Evolutionary conservation across 2,113 vertebrate species (phyloP).

Genomic region (Thoracochromis brauschi): DNA sequence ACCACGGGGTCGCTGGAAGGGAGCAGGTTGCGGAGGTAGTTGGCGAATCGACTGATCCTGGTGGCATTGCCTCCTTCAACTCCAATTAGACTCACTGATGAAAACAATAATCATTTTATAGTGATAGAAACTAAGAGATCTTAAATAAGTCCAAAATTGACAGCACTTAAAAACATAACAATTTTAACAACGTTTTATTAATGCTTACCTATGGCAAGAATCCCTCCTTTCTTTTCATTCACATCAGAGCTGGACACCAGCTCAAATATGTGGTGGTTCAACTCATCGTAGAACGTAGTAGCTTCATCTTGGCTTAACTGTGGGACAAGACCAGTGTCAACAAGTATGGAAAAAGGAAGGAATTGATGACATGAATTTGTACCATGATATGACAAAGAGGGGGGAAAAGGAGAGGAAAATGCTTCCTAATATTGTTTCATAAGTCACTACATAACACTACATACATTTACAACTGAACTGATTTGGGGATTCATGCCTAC

Average conservation of each 20-base stretch:
- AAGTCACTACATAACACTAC: too few relatives aligned
- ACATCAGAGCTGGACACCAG: conserved; percentile 98
- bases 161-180: neutral
- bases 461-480: neutral
- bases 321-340: neutral
- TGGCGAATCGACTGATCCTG: conserved; percentile 93
- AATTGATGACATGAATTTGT: neutral
- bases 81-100: conserved; percentile 92
- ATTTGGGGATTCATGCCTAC: neutral
- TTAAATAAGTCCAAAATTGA: neutral
- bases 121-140: neutral
- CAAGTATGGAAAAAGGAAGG: neutral
- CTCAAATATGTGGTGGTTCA: conserved; percentile 99
- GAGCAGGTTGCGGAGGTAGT: conserved; percentile 94
- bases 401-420: accelerated
- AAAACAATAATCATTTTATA: neutral
- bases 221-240: conserved; percentile 97
- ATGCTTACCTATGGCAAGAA: conserved; percentile 90
- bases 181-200: neutral
- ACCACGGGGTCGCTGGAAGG: conserved; percentile 93
- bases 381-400: neutral
- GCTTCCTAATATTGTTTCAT: neutral
- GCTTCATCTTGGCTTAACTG: conserved; percentile 97
- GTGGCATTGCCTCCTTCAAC: conserved; percentile 97
- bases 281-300: conserved; percentile 94